These are phyloP conservation scores for Chloroclysta siterata DNA, from an alignment of 2,888 invertebrate species.

Conservation along the genomic window DNA sequence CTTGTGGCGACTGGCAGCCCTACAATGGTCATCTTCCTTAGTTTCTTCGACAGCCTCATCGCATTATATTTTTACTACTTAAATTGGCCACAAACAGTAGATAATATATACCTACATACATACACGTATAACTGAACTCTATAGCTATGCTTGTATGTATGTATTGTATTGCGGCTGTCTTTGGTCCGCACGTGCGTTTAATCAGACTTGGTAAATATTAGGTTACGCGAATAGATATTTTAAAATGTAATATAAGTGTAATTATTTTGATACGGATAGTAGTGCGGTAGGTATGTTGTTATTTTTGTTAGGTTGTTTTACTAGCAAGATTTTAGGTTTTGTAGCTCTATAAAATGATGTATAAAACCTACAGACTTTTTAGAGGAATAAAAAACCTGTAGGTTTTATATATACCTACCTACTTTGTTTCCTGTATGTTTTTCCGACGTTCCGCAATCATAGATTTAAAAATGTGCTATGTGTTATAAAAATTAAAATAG, in stretches of 20 bases:
- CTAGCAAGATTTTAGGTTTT: conserved; percentile 10
- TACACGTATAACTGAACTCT: conserved; percentile 46
- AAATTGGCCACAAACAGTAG: conserved; percentile 64
- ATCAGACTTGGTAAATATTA: conserved; percentile 68
- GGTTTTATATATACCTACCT: no score
- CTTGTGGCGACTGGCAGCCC: conserved; percentile 70
- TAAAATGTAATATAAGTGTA: conserved; percentile 29
- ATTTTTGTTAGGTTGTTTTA: conserved; percentile 25
- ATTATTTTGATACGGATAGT: conserved; percentile 28
- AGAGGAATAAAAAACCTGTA: no score
- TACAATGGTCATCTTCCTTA: conserved; percentile 60
- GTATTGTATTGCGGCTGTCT: conserved; percentile 34
- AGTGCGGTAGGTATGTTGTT: conserved; percentile 19
- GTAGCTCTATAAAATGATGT: no score
- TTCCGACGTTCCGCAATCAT: no score
- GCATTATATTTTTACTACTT: conserved; percentile 48
- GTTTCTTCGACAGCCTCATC: conserved; percentile 23
- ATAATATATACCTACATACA: conserved; percentile 28
- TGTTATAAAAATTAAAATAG: no score
- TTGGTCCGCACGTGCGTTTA: conserved; percentile 73
- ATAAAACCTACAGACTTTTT: no score
- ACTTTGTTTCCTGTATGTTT: no score
- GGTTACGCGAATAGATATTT: conserved; percentile 50
- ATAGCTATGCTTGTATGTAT: conserved; percentile 28
- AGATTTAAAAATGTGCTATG: no score